Evolutionary conservation across 2,797 vertebrate genomes (phyloP).

Genomic region (Tauraco hartlaubi): DNA sequence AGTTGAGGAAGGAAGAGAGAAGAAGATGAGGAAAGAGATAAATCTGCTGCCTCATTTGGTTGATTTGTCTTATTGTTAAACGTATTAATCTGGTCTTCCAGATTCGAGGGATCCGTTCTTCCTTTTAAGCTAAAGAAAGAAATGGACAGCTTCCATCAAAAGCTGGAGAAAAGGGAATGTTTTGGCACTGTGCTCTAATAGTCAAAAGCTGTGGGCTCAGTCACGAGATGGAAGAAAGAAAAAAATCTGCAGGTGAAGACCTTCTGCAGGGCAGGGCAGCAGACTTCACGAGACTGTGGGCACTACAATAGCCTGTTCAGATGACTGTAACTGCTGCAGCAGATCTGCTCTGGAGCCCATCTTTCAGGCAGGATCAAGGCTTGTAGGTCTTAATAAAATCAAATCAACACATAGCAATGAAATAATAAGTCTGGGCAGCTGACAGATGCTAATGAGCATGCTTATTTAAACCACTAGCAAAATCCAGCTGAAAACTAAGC

Average conservation of each 20-base stretch:
- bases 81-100: neutral
- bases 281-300: neutral
- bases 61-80: neutral
- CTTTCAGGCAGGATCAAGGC: constrained; percentile 39
- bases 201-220: neutral
- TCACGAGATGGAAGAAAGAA: neutral
- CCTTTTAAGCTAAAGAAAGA: neutral
- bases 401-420: constrained; percentile 41
- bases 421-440: constrained; percentile 60
- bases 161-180: neutral
- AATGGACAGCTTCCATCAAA: neutral
- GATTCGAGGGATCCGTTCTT: neutral
- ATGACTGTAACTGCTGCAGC: neutral
- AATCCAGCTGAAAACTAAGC: constrained; percentile 53
- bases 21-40: neutral
- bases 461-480: constrained; percentile 60
- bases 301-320: neutral
- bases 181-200: neutral
- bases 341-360: constrained; percentile 8
- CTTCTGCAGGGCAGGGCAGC: neutral
- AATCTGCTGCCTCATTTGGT: neutral
- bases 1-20: neutral
- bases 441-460: constrained; percentile 62
- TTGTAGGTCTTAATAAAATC: constrained; percentile 59
- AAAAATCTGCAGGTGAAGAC: neutral